Conservation (phyloP, 2,888 invertebrate genomes). For the Campoplex capitator region DNA sequence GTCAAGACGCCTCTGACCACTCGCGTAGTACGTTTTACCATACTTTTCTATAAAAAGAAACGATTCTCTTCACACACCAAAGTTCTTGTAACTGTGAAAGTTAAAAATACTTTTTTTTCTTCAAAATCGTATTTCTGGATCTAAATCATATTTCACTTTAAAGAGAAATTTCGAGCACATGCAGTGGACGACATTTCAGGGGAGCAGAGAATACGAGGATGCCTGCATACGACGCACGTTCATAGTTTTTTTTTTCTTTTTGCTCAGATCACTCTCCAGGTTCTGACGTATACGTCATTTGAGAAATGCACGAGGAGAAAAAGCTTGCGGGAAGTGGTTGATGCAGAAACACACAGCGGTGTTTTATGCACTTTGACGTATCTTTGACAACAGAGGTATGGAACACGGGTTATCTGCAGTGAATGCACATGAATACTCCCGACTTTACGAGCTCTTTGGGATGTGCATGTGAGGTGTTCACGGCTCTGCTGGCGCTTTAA, state of each 20-base stretch:
- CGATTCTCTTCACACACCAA: background rate
- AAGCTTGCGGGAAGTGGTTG: background rate
- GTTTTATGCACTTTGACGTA: constrained; percentile 47
- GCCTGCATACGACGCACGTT: background rate
- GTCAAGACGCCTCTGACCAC: background rate
- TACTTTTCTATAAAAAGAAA: background rate
- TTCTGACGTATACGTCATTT: background rate
- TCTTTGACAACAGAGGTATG: constrained; percentile 24
- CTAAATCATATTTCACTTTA: background rate
- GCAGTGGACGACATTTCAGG: background rate
- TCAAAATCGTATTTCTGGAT: no score
- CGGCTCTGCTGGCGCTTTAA: background rate
- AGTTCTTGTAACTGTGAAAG: no score
- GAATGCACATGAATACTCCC: background rate
- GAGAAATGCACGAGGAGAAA: no score
- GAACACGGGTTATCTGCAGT: constrained; percentile 10
- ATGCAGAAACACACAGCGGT: background rate
- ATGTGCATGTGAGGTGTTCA: background rate
- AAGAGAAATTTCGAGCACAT: background rate
- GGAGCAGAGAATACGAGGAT: background rate
- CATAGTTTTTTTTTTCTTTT: background rate
- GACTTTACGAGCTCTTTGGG: constrained; percentile 14
- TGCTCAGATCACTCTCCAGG: no score
- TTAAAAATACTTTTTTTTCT: no score
- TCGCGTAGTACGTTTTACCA: background rate